Conservation (phyloP, 2,888 invertebrate genomes). For the Erpobdella octoculata region DNA sequence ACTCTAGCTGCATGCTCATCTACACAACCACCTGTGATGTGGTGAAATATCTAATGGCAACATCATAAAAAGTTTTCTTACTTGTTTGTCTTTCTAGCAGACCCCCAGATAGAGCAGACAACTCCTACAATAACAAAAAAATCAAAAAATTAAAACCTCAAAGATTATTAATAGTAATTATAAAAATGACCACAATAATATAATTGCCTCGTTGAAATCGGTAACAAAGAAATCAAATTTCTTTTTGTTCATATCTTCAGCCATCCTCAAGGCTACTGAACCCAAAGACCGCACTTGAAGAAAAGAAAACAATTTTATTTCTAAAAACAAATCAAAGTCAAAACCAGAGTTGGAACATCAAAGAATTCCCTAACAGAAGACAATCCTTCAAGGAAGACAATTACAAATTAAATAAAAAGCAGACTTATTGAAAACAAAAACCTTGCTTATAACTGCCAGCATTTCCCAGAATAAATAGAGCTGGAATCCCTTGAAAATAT, state of each 20-base stretch:
- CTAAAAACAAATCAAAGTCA: neutral
- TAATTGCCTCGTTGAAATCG: slow-evolving; percentile 67
- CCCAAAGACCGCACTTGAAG: slow-evolving; percentile 72
- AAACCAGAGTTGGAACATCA: neutral
- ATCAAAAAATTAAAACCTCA: neutral
- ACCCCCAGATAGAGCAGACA: slow-evolving; percentile 78
- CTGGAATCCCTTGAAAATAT: slow-evolving; percentile 66
- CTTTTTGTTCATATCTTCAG: slow-evolving; percentile 61
- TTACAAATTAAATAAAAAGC: neutral
- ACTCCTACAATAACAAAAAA: slow-evolving; percentile 56
- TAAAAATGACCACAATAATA: slow-evolving; percentile 28
- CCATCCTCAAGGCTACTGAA: slow-evolving; percentile 80
- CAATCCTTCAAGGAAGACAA: neutral
- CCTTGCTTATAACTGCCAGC: slow-evolving; percentile 86
- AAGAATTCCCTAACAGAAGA: neutral
- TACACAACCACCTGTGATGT: slow-evolving; percentile 14
- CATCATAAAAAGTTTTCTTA: slow-evolving; percentile 33
- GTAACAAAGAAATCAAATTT: slow-evolving; percentile 88
- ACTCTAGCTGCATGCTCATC: slow-evolving; percentile 24
- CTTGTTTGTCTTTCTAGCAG: slow-evolving; percentile 69
- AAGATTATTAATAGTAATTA: neutral
- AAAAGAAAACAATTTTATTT: neutral
- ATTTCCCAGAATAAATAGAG: slow-evolving; percentile 91
- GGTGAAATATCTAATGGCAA: neutral
- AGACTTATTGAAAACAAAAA: slow-evolving; percentile 33